phyloP scores from a whole-genome alignment of 2,797 vertebrate genomes.

The Buphagus erythrorhynchus region DNA sequence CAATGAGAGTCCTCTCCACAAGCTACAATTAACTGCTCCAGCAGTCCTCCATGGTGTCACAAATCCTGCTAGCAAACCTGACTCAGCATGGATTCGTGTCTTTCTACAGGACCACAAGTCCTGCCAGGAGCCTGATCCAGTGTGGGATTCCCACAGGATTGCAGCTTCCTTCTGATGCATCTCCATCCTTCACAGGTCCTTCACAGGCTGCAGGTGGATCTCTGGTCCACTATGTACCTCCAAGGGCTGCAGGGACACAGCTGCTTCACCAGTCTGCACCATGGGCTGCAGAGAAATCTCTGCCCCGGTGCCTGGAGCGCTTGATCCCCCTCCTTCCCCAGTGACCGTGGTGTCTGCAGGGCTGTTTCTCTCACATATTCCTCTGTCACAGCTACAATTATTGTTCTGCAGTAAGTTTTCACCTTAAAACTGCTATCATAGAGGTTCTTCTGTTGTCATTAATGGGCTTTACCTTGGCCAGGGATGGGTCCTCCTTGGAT shows the following conservation, averaged over 20 bases:
- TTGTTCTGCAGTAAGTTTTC: not conserved
- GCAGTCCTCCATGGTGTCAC: not conserved
- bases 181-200: not conserved
- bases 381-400: not conserved
- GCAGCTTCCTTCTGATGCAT: not conserved
- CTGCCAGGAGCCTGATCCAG: not conserved
- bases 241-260: not conserved
- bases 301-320: not conserved
- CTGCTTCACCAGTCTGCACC: not conserved
- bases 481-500: not conserved
- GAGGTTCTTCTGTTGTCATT: not conserved
- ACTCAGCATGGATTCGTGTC: not conserved
- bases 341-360: not conserved
- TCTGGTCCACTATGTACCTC: not conserved
- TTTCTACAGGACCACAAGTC: not conserved
- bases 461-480: not conserved
- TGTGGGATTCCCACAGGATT: not conserved
- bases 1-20: not conserved
- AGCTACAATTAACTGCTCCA: not conserved
- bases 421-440: not conserved
- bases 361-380: not conserved
- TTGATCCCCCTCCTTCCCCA: fast-evolving
- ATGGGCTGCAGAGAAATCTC: not conserved
- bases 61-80: not conserved
- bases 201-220: not conserved